These are phyloP conservation scores for Platygyra sinensis DNA, from an alignment of 64 coral and sea anemone species.

Conservation along the genomic window DNA sequence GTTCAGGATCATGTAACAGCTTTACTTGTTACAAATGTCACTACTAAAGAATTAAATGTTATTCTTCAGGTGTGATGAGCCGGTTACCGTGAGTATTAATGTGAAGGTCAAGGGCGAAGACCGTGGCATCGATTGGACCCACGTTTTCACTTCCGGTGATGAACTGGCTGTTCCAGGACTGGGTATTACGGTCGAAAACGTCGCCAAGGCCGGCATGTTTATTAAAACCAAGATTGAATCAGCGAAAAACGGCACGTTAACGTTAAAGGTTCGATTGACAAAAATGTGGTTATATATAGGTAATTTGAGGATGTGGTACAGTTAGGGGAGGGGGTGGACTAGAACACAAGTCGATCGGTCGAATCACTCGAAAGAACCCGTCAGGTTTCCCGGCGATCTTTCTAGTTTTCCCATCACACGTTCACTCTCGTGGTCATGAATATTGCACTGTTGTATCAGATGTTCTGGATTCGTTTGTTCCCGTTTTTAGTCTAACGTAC, in stretches of 20 bases:
- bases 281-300: not conserved
- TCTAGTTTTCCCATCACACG: too few species aligned
- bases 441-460: too few species aligned
- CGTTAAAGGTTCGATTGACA: not conserved
- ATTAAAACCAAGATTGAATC: not conserved
- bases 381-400: too few species aligned
- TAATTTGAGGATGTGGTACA: too few species aligned
- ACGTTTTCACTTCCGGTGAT: slow-evolving; percentile 25
- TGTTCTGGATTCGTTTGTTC: too few species aligned
- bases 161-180: slow-evolving; percentile 2
- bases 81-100: slow-evolving; percentile 12
- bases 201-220: not conserved
- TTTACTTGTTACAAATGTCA: too few species aligned
- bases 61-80: slow-evolving; percentile 16
- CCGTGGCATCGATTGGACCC: slow-evolving; percentile 1
- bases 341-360: too few species aligned
- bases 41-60: not conserved
- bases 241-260: not conserved
- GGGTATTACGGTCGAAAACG: not conserved
- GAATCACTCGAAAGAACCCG: too few species aligned
- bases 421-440: too few species aligned
- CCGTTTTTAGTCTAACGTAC: too few species aligned
- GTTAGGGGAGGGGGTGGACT: too few species aligned
- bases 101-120: not conserved
- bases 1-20: too few species aligned